Evolutionary conservation across 1,140 invertebrate species (phyloP).

Genomic region (Pteromalus puparum): DNA sequence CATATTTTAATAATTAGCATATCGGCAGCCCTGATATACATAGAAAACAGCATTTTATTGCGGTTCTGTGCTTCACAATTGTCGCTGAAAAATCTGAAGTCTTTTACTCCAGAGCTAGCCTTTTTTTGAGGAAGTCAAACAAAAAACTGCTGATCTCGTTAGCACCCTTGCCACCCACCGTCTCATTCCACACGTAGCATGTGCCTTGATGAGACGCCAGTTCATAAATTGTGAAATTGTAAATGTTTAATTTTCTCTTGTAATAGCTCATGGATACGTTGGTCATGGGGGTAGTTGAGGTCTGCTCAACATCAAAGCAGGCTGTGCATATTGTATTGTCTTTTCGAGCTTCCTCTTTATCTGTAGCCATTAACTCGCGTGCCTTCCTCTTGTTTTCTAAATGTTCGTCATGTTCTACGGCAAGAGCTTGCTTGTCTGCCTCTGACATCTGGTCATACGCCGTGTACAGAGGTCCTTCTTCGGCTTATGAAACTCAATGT

Average conservation of each 20-base stretch:
- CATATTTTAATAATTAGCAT: not conserved
- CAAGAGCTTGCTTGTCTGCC: slow-evolving; percentile 50
- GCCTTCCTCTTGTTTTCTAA: slow-evolving; percentile 54
- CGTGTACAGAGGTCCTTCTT: slow-evolving; percentile 62
- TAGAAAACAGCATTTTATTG: not conserved
- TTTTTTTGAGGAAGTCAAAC: not conserved
- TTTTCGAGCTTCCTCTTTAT: slow-evolving; percentile 54
- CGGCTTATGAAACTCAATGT: slow-evolving; percentile 55
- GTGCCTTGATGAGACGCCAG: slow-evolving; percentile 44
- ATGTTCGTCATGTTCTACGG: slow-evolving; percentile 54
- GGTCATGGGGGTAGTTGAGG: slow-evolving; percentile 55
- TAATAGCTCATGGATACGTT: slow-evolving; percentile 57
- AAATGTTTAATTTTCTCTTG: slow-evolving; percentile 59
- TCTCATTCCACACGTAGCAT: slow-evolving; percentile 55
- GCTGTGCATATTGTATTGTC: slow-evolving; percentile 51
- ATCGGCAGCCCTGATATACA: not conserved
- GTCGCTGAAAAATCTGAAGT: slow-evolving; percentile 2
- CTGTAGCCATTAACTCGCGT: slow-evolving; percentile 51
- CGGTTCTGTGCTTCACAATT: slow-evolving; percentile 13
- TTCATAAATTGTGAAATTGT: slow-evolving; percentile 59
- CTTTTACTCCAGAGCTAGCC: not conserved
- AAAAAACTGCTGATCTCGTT: slow-evolving; percentile 51
- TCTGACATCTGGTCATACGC: slow-evolving; percentile 47
- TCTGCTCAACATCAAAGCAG: slow-evolving; percentile 61
- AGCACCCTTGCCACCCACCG: slow-evolving; percentile 50